Conservation (phyloP, 2,113 vertebrate species). For the Amia ocellicauda region DNA sequence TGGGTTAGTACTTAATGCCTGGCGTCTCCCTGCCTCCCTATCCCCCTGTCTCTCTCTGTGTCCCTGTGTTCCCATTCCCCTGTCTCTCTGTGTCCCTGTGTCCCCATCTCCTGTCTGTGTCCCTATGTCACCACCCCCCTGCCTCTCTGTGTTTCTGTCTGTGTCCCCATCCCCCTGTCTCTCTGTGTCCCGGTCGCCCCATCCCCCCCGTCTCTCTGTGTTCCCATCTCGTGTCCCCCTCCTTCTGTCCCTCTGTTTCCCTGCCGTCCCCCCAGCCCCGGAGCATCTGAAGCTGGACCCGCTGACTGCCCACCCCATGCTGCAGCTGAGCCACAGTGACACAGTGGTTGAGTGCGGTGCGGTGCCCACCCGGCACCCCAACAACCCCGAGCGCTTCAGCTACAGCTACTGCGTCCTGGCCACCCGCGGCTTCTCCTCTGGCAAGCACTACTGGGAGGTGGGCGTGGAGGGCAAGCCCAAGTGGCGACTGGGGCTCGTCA, state of each 20-base stretch:
- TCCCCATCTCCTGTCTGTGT: too few relatives aligned
- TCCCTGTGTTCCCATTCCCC: too few relatives aligned
- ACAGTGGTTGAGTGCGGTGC: conserved; percentile 64
- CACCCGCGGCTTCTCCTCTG: conserved; percentile 72
- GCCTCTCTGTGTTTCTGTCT: background rate
- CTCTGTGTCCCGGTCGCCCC: too few relatives aligned
- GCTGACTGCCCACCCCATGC: conserved; percentile 69
- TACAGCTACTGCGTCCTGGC: conserved; percentile 74
- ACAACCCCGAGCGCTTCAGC: conserved; percentile 72
- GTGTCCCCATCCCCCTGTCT: background rate
- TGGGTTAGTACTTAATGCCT: too few relatives aligned
- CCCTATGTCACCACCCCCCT: too few relatives aligned
- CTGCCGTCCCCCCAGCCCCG: conserved; percentile 46
- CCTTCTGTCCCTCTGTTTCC: too few relatives aligned
- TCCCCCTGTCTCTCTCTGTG: background rate
- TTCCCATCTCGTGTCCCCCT: background rate
- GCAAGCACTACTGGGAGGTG: conserved; percentile 83
- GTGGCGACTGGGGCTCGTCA: conserved; percentile 76
- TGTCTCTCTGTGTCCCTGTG: too few relatives aligned
- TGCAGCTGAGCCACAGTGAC: conserved; percentile 69
- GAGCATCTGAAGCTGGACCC: conserved; percentile 74
- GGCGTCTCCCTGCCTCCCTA: too few relatives aligned
- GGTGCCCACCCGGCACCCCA: conserved; percentile 54
- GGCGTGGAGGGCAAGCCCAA: conserved; percentile 71
- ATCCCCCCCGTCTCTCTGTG: too few relatives aligned